Evolutionary conservation across 1,140 invertebrate species (phyloP).

Genomic region (Nymphalis io): DNA sequence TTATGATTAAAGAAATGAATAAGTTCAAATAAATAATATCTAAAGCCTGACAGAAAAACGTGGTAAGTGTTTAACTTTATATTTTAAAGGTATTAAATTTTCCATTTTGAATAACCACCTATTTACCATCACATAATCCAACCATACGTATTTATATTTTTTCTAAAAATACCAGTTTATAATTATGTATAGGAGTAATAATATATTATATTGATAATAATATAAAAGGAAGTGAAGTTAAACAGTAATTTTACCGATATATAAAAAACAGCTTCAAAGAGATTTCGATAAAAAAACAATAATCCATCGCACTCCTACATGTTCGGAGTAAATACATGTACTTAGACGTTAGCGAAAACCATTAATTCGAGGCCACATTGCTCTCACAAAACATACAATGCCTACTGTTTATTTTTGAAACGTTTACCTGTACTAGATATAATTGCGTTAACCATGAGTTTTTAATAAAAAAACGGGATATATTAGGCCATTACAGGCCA

Average conservation of each 20-base stretch:
- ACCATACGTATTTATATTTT: too few species aligned
- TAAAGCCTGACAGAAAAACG: too few species aligned
- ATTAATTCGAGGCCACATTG: constrained; percentile 30
- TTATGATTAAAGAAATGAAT: too few species aligned
- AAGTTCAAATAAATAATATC: too few species aligned
- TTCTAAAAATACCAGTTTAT: too few species aligned
- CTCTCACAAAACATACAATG: constrained; percentile 27
- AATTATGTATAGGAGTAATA: too few species aligned
- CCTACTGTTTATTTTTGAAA: constrained; percentile 31
- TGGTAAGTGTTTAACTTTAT: too few species aligned
- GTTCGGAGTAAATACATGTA: constrained; percentile 12
- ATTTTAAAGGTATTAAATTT: too few species aligned
- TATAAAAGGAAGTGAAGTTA: too few species aligned
- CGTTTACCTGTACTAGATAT: constrained; percentile 28
- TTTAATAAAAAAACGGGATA: background rate
- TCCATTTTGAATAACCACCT: too few species aligned
- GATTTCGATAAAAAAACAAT: background rate
- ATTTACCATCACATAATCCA: too few species aligned
- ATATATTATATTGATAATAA: too few species aligned
- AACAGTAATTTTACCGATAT: constrained; percentile 1
- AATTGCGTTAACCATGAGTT: background rate
- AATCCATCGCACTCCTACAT: background rate
- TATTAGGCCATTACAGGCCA: background rate
- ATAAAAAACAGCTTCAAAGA: background rate
- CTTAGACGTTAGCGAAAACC: constrained; percentile 29